Evolutionary conservation across 2,797 vertebrate species (phyloP), one percentile per base, ranked within the genome.

Genomic region (Aeoliscus strigatus): DNA sequence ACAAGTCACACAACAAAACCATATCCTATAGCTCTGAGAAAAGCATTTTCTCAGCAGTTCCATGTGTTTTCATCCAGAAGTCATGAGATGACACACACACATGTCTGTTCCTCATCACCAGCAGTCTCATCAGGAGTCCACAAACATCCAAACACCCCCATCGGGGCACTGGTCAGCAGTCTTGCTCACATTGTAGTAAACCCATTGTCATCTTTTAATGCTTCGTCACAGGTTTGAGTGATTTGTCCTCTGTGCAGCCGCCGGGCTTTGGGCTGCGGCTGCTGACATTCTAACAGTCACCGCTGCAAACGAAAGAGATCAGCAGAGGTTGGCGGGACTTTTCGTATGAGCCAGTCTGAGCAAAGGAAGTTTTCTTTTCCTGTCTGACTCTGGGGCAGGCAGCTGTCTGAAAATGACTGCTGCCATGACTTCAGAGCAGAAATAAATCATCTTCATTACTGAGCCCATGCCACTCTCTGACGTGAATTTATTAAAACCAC

Each of bases 41-140:
- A 12, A 7, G 28, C 8, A 14, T 14, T 6, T 29, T 14, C n/a
- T 13, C 18, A 21, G 27, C 27, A 28, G 28, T 13, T 14, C 1
- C 12, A 13, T 13, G 27, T 6, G 6, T 14, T 39, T 24, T 24
- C 2, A 48, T 46, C 28, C 28, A 32, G 23, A 43, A 44, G n/a
- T 43, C 37, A 13, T 4, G 2, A 46, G 41, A 29, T 36, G 44
- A 48, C 45, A 10, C 15, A 21, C 18, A 3, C 1, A 21, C 12
- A 29, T 41, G 47, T 52, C 30, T 29, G 55, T 60, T 46, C 12
- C 36, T 18, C 12, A 8, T 21, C 43, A 6, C 63, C 42, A 58
- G 54, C 48, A 36, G 2, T 33, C 51, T 59, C 36, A 28, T 18
- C 18, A 25, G 34, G 43, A 40, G 18, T 25, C 43, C 40, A 9